Conservation (phyloP, 1,140 invertebrate genomes). For the Heliconius himera region DNA sequence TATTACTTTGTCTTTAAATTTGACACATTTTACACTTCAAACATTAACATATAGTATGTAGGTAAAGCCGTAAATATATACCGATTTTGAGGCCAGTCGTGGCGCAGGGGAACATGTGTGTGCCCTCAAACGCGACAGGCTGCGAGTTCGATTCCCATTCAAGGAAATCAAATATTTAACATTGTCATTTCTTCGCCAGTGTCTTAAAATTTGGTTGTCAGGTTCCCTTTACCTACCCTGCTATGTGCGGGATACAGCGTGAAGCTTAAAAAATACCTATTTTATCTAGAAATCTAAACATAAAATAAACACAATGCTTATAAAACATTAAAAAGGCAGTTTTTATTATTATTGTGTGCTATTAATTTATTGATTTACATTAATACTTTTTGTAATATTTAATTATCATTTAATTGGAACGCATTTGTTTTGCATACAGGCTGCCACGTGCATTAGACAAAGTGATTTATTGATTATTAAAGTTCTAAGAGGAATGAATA, state of each 20-base stretch:
- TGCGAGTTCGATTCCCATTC: no score
- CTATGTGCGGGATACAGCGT: no score
- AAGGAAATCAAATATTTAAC: no score
- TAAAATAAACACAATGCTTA: not conserved
- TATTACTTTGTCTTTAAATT: conserved; percentile 56
- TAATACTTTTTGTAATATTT: conserved; percentile 15
- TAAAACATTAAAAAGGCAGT: not conserved
- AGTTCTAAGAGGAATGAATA: not conserved
- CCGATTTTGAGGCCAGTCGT: no score
- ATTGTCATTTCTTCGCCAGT: no score
- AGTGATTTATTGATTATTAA: not conserved
- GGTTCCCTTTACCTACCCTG: no score
- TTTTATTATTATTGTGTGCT: not conserved
- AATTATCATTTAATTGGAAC: conserved; percentile 18
- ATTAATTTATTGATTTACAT: conserved; percentile 14
- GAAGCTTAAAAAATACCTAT: no score
- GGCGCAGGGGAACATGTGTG: no score
- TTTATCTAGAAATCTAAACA: not conserved
- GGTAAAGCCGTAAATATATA: no score
- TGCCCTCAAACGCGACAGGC: no score
- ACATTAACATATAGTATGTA: not conserved
- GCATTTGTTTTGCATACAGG: not conserved
- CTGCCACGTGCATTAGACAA: not conserved
- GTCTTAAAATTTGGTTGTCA: no score
- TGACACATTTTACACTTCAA: conserved; percentile 50